Conservation (phyloP, 2,888 invertebrate species). For the Cylindroiulus punctatus region DNA sequence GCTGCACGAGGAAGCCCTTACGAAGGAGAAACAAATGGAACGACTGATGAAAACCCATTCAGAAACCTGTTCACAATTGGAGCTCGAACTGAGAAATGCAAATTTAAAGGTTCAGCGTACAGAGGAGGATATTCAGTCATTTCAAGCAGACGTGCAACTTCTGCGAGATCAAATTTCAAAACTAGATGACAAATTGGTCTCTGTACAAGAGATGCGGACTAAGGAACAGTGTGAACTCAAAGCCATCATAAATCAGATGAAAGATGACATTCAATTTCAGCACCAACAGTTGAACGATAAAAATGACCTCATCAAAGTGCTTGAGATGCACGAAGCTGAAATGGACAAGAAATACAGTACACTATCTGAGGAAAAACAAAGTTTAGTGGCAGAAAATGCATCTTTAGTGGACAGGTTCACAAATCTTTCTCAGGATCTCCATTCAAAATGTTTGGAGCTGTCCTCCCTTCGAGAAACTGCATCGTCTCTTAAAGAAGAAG, state of each 20-base stretch:
- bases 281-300: not conserved
- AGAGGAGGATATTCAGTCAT: not conserved
- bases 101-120: not conserved
- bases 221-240: not conserved
- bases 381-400: not conserved
- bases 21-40: constrained; percentile 34
- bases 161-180: not conserved
- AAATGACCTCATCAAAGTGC: not conserved
- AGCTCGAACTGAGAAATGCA: not conserved
- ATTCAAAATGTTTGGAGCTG: not conserved
- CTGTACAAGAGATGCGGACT: not conserved
- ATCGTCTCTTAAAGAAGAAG: not conserved
- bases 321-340: not conserved
- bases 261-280: not conserved
- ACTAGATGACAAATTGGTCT: not conserved
- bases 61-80: not conserved
- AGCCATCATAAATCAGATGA: not conserved
- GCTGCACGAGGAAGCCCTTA: not conserved
- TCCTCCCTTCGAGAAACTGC: not conserved
- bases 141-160: not conserved
- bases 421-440: not conserved
- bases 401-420: not conserved
- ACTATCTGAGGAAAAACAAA: not conserved
- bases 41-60: not conserved
- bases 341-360: not conserved